A percentile compares a stretch with the other conserved stretches of the same genome.
phyloP scores from a whole-genome alignment of 2,888 invertebrate species.

The Graphium colonna region DNA sequence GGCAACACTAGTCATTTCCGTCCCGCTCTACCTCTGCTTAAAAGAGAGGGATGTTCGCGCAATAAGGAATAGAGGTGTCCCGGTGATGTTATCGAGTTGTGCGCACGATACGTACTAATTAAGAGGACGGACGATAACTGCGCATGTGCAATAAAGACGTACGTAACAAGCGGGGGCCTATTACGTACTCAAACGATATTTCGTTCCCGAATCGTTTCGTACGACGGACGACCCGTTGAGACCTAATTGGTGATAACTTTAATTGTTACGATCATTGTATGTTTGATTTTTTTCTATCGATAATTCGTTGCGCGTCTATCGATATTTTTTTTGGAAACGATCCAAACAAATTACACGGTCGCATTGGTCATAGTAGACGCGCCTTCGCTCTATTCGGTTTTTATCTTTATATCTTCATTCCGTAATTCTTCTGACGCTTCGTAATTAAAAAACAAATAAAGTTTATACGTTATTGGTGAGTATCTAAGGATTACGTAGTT shows the following conservation, averaged over 20 bases:
- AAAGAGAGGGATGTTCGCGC: conserved; percentile 25
- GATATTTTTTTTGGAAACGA: conserved; percentile 20
- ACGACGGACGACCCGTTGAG: conserved; percentile 58
- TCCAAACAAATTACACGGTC: conserved; percentile 20
- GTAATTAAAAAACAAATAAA: conserved; percentile 1
- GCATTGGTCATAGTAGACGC: conserved; percentile 26
- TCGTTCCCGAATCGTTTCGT: conserved; percentile 48
- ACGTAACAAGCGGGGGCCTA: conserved; percentile 50
- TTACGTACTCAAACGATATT: not conserved
- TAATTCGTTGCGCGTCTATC: conserved; percentile 10
- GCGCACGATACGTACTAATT: conserved; percentile 71
- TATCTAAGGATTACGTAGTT: not conserved
- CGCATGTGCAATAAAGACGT: conserved; percentile 61
- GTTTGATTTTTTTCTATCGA: conserved; percentile 7
- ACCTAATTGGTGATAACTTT: conserved; percentile 64
- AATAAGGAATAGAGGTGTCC: conserved; percentile 66
- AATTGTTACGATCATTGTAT: conserved; percentile 45
- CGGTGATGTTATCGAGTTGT: conserved; percentile 61
- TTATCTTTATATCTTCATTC: conserved; percentile 25
- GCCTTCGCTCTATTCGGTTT: conserved; percentile 11
- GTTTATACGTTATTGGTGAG: not conserved
- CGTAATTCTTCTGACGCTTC: conserved; percentile 8
- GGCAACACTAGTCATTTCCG: conserved; percentile 44
- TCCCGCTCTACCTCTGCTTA: conserved; percentile 37
- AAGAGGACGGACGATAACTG: conserved; percentile 54